Evolutionary conservation across 2,113 vertebrate genomes (phyloP).

Genomic region (Heterocephalus glaber): DNA sequence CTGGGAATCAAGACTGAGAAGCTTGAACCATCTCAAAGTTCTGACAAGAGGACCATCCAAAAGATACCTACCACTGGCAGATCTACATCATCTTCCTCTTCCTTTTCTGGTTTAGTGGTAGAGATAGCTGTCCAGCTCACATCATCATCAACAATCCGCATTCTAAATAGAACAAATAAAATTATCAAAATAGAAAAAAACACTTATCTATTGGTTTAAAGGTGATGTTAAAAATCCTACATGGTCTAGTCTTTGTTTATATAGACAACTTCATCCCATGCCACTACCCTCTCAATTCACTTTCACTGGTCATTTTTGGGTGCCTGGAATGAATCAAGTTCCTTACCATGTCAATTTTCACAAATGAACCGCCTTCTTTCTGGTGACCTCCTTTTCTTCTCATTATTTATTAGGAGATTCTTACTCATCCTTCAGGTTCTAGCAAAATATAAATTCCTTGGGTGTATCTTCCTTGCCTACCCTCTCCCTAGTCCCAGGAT

Average conservation of each 20-base stretch:
- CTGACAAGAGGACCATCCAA: neutral
- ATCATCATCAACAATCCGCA: slow-evolving; percentile 97
- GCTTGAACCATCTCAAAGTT: neutral
- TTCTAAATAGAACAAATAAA: slow-evolving; percentile 82
- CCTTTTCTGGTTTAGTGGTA: slow-evolving; percentile 83
- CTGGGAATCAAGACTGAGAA: fast-evolving
- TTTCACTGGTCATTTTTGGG: neutral
- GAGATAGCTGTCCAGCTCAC: slow-evolving; percentile 92
- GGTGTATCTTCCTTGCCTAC: neutral
- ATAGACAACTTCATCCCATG: neutral
- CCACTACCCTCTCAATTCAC: neutral
- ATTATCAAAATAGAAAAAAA: neutral
- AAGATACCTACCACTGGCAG: slow-evolving; percentile 83
- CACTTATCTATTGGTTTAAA: neutral
- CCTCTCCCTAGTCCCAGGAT: neutral
- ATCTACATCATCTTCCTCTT: slow-evolving; percentile 93
- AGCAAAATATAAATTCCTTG: neutral
- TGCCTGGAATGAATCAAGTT: slow-evolving; percentile 3
- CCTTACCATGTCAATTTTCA: neutral
- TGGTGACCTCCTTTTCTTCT: neutral
- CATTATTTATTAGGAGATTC: slow-evolving; percentile 17
- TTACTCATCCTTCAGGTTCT: slow-evolving; percentile 7
- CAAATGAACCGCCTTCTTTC: neutral
- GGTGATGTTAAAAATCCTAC: neutral
- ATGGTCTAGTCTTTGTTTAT: neutral